Base-by-base conservation (phyloP, 2,113 vertebrate genomes). In the Ceuthmochares aereus region DNA sequence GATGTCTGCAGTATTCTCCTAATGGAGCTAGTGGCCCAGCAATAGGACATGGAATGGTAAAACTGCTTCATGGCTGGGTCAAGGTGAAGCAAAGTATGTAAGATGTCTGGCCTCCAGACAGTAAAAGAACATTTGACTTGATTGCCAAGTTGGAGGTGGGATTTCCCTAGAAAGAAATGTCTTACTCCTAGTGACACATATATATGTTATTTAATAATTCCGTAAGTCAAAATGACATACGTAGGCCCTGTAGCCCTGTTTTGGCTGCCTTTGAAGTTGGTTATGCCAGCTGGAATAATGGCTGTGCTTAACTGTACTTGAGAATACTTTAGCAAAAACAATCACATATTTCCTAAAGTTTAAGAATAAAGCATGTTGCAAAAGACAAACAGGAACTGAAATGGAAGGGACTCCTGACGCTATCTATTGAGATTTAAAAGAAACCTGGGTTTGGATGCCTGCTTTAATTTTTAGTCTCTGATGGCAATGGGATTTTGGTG, bases 101-200 rank as follows among this genome's bases (percentile, higher is more conserved):
- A 78, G 43, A 62, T 58, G 58, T 79, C 45, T 79, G 42, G 29
- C 4, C 22, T 14, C 29, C 23, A 34, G 42, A 78, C n/a, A 79
- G 55, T 59, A 66, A 86, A 19, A 54, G 22, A 43, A 40, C 25
- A 87, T 16, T 36, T 74, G n/a, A 47, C 19, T 52, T n/a, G 17
- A 69, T 6, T 42, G 79, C n/a, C 55, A 70, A 42, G 30, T 32
- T 23, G 36, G 42, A 62, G 59, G 23, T 36, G 25, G 22, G 43
- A 88, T 64, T 84, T 83, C 55, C 79, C 37, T 69, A 37, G 14
- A 80, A 79, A 89, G 60, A 91, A 89, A 77, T 45, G 6, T 14
- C 29, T 36, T 45, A 51, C 12, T 84, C 14, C 37, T 43, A 87
- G 55, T 45, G 55, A 92, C 64, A 55, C 17, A 69, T 2, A 49